Conservation (phyloP, 2,797 vertebrate genomes). For the Peromyscus eremicus region DNA sequence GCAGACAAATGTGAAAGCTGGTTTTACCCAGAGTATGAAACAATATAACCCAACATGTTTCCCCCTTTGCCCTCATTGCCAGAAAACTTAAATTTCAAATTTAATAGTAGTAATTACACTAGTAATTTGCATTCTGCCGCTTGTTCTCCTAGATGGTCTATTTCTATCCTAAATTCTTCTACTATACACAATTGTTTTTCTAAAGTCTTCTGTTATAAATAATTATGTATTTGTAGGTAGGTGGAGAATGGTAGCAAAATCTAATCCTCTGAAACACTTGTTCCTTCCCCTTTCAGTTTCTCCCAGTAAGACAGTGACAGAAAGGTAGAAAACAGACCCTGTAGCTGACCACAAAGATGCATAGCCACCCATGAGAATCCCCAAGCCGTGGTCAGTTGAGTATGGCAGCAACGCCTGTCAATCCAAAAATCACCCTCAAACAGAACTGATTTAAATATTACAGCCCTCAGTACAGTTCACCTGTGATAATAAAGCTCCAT, state of each 20-base stretch:
- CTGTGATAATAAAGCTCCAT: constrained; percentile 40
- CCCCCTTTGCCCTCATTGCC: constrained; percentile 60
- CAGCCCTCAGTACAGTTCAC: background rate
- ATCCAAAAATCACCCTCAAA: background rate
- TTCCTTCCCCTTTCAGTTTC: background rate
- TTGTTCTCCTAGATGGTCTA: constrained; percentile 47
- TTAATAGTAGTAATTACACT: constrained; percentile 71
- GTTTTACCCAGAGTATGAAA: constrained; percentile 67
- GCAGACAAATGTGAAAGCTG: constrained; percentile 66
- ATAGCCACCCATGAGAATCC: background rate
- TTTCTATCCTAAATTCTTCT: constrained; percentile 56
- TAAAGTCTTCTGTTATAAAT: constrained; percentile 49
- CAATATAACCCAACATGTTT: constrained; percentile 19
- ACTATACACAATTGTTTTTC: constrained; percentile 11
- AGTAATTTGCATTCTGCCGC: constrained; percentile 56
- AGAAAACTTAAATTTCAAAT: constrained; percentile 68
- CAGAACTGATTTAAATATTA: constrained; percentile 37
- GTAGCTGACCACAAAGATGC: background rate
- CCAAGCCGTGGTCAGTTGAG: background rate
- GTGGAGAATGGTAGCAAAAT: background rate
- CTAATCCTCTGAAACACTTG: constrained; percentile 7
- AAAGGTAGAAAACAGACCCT: background rate
- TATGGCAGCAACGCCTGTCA: background rate
- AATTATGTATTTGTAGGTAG: constrained; percentile 55
- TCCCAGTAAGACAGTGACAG: background rate